Percentiles rank a stretch among this genome's conserved stretches.
phyloP scores from a whole-genome alignment of 2,888 invertebrate genomes.

The Gibbula magus region DNA sequence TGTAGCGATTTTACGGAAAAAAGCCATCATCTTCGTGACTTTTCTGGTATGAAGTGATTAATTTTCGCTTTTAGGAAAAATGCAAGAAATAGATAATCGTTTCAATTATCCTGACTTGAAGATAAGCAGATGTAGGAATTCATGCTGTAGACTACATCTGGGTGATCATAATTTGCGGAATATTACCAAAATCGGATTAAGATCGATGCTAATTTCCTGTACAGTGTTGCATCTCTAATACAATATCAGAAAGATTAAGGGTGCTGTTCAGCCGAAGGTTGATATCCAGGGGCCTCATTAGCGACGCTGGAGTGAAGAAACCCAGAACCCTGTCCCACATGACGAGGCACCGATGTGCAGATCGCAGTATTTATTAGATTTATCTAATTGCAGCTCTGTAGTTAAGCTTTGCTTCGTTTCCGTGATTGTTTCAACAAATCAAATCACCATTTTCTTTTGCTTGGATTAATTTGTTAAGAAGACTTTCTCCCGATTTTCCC shows the following conservation, averaged over 20 bases:
- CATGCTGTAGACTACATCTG: not conserved
- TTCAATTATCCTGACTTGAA: too few relatives aligned
- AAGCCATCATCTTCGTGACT: too few relatives aligned
- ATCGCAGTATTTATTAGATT: not conserved
- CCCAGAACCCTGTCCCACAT: not conserved
- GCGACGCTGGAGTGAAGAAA: not conserved
- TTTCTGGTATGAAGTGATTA: too few relatives aligned
- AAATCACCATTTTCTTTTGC: too few relatives aligned
- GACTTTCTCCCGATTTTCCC: too few relatives aligned
- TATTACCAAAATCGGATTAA: not conserved
- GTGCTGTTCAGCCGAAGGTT: not conserved
- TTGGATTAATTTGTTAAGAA: too few relatives aligned
- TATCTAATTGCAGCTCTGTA: not conserved
- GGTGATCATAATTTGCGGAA: not conserved
- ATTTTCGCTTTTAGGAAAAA: too few relatives aligned
- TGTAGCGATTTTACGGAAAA: too few relatives aligned
- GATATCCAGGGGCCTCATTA: not conserved
- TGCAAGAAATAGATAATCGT: too few relatives aligned
- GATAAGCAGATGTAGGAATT: not conserved
- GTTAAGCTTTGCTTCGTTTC: too few relatives aligned
- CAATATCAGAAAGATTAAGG: not conserved
- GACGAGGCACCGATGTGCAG: not conserved
- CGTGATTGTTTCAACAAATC: too few relatives aligned
- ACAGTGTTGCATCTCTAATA: not conserved
- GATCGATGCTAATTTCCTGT: conserved; percentile 5